These are phyloP conservation scores for Pterobdella sp. DNA, from an alignment of 2,888 invertebrate species.

Conservation along the genomic window DNA sequence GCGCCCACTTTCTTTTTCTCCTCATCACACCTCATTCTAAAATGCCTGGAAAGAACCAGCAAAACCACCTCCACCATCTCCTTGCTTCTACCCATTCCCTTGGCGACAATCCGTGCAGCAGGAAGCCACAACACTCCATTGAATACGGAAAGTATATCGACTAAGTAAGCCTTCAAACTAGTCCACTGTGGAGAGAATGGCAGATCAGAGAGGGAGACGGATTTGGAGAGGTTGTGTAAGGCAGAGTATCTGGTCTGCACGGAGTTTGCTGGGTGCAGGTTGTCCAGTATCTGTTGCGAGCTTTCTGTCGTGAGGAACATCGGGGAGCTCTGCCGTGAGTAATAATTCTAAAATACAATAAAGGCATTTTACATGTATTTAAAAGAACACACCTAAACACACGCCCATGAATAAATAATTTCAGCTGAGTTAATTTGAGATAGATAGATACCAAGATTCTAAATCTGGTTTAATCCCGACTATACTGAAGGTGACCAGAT, in stretches of 20 bases:
- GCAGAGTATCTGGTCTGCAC: not conserved
- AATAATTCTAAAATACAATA: not conserved
- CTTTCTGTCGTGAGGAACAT: constrained; percentile 22
- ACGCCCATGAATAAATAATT: too few species aligned
- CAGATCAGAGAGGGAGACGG: not conserved
- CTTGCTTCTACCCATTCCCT: not conserved
- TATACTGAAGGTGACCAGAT: too few species aligned
- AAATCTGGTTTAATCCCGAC: too few species aligned
- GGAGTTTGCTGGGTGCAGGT: constrained; percentile 8
- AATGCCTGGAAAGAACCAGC: not conserved
- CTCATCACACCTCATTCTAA: too few species aligned
- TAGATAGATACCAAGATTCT: too few species aligned
- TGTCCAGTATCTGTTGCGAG: constrained; percentile 9
- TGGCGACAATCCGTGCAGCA: not conserved
- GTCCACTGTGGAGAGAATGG: not conserved
- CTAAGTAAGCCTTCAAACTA: not conserved
- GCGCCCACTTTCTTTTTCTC: not conserved
- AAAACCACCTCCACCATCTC: constrained; percentile 1
- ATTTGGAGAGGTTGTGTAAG: not conserved
- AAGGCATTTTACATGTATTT: not conserved
- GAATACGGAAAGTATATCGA: not conserved
- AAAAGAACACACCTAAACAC: not conserved
- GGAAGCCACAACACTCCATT: not conserved
- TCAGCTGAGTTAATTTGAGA: not conserved
- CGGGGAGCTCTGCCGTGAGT: constrained; percentile 12